These are phyloP conservation scores for Synanthedon andrenaeformis DNA, from an alignment of 2,888 invertebrate species.

Conservation along the genomic window DNA sequence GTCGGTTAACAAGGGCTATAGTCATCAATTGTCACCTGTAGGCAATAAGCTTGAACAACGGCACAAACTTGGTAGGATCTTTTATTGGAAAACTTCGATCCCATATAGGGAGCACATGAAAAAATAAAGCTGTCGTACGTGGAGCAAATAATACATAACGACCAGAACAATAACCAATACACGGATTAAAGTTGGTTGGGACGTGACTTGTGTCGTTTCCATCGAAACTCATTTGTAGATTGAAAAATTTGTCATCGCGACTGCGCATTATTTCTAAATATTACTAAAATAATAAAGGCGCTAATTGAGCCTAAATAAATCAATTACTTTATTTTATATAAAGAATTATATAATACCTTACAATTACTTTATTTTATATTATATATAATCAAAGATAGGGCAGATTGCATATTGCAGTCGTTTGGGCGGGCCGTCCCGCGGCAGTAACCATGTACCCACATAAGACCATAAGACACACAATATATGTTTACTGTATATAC, in stretches of 20 bases:
- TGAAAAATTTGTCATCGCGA: not conserved
- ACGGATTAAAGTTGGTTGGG: conserved; percentile 10
- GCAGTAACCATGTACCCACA: too few species aligned
- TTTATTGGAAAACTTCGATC: conserved; percentile 68
- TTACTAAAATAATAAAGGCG: too few species aligned
- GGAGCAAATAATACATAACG: conserved; percentile 62
- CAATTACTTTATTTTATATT: too few species aligned
- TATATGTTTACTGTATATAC: too few species aligned
- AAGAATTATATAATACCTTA: too few species aligned
- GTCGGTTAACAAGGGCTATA: conserved; percentile 52
- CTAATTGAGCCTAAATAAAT: too few species aligned
- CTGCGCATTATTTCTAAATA: too few species aligned
- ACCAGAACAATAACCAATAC: conserved; percentile 13
- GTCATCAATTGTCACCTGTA: conserved; percentile 66
- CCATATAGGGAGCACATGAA: conserved; percentile 42
- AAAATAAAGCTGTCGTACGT: conserved; percentile 61
- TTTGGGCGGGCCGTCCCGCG: too few species aligned
- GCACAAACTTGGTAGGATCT: conserved; percentile 45
- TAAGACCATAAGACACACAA: too few species aligned
- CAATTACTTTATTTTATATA: too few species aligned
- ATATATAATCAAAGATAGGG: too few species aligned
- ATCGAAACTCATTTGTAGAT: not conserved
- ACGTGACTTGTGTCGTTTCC: not conserved
- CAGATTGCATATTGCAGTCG: too few species aligned
- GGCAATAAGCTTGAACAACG: conserved; percentile 53